phyloP scores from a whole-genome alignment of 1,140 invertebrate species.

The Oscheius sp. region DNA sequence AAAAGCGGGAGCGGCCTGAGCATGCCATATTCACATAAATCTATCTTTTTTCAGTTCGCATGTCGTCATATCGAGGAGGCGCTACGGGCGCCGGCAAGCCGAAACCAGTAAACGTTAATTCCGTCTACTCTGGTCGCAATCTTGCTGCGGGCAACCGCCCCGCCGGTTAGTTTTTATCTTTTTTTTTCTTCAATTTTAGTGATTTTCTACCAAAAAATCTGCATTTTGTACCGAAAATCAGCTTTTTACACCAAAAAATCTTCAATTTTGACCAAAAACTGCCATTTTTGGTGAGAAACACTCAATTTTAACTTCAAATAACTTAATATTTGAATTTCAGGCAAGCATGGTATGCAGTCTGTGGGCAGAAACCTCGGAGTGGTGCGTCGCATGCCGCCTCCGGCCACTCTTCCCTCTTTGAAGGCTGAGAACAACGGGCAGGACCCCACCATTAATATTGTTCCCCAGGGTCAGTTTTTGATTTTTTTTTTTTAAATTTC shows the following conservation, averaged over 20 bases:
- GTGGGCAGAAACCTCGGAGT: constrained; percentile 48
- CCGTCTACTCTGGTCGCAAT: constrained; percentile 50
- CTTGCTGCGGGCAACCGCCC: constrained; percentile 34
- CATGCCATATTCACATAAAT: too few species aligned
- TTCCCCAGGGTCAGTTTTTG: constrained; percentile 48
- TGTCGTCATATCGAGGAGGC: constrained; percentile 37
- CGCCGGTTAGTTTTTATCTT: constrained; percentile 37
- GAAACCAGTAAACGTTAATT: constrained; percentile 58
- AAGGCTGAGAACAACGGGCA: constrained; percentile 57
- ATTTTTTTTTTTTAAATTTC: background rate
- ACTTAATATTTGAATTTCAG: constrained; percentile 4
- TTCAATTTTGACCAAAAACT: too few species aligned
- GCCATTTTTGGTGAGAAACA: too few species aligned
- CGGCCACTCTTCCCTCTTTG: constrained; percentile 58
- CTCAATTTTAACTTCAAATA: too few species aligned
- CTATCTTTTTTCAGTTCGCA: constrained; percentile 27
- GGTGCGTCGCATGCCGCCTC: constrained; percentile 61
- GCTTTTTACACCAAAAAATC: too few species aligned
- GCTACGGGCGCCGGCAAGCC: constrained; percentile 52
- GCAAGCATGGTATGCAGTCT: constrained; percentile 46
- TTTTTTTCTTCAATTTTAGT: constrained; percentile 9
- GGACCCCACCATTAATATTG: constrained; percentile 52
- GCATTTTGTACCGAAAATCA: too few species aligned
- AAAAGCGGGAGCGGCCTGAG: too few species aligned
- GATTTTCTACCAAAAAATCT: background rate